phyloP scores from a whole-genome alignment of 1,140 invertebrate genomes.

The Vanessa atalanta region DNA sequence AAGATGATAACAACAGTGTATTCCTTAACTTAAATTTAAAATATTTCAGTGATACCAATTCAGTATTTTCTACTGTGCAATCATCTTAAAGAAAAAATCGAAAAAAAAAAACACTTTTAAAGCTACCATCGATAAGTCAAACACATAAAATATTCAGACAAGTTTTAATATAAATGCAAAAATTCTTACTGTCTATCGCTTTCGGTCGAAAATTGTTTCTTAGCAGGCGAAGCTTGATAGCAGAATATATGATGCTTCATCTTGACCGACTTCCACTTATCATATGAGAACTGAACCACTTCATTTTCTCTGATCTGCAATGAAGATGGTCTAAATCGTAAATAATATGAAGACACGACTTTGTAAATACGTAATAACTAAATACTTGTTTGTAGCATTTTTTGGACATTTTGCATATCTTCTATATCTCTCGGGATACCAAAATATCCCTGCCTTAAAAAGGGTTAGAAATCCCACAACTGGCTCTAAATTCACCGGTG shows the following conservation, averaged over 20 bases:
- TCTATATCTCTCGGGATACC: too few relatives aligned
- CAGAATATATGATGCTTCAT: constrained; percentile 94
- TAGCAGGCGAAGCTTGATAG: constrained; percentile 90
- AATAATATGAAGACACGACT: neutral
- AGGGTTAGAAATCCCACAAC: too few relatives aligned
- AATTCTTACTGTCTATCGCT: constrained; percentile 83
- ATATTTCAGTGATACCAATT: too few relatives aligned
- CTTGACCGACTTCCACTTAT: constrained; percentile 89
- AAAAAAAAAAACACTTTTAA: neutral
- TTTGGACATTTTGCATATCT: too few relatives aligned
- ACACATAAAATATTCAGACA: neutral
- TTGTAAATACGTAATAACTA: neutral
- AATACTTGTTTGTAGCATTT: too few relatives aligned
- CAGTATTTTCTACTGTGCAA: neutral
- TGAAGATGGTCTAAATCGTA: constrained; percentile 13
- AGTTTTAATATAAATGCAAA: neutral
- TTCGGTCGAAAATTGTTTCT: constrained; percentile 88
- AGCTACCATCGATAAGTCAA: neutral
- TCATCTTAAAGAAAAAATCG: neutral
- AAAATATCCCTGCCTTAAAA: too few relatives aligned
- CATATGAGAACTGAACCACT: constrained; percentile 90
- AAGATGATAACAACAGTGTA: neutral
- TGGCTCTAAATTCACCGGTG: too few relatives aligned
- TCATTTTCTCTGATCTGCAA: constrained; percentile 88
- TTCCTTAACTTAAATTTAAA: too few relatives aligned